A percentile compares a stretch with the other conserved stretches of the same genome.
phyloP scores from a whole-genome alignment of 2,888 invertebrate species.

The Zonitis immaculata region DNA sequence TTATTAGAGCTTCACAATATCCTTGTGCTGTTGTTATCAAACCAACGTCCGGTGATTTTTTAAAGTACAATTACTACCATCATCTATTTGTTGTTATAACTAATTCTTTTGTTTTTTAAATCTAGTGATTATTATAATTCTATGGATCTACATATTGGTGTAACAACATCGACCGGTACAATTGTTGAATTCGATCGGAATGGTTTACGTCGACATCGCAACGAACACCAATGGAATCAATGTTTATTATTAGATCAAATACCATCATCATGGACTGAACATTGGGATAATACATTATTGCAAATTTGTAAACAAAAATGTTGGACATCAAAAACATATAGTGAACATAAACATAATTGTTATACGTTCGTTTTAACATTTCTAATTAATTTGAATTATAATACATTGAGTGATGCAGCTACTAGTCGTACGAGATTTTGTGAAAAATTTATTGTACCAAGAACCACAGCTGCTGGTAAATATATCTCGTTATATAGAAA shows the following conservation, averaged over 20 bases:
- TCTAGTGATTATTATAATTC: slow-evolving; percentile 76
- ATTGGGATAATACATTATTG: slow-evolving; percentile 63
- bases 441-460: slow-evolving; percentile 74
- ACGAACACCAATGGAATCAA: slow-evolving; percentile 59
- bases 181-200: slow-evolving; percentile 81
- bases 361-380: slow-evolving; percentile 82
- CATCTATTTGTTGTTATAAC: background rate
- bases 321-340: slow-evolving; percentile 67
- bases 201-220: slow-evolving; percentile 60
- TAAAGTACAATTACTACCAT: too few relatives aligned
- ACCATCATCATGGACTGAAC: slow-evolving; percentile 60
- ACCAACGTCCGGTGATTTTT: slow-evolving; percentile 82
- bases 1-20: slow-evolving; percentile 73
- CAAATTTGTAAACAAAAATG: slow-evolving; percentile 59
- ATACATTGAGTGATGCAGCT: slow-evolving; percentile 65
- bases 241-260: slow-evolving; percentile 66
- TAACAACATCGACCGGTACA: slow-evolving; percentile 74
- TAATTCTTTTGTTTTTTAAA: too few relatives aligned
- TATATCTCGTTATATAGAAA: slow-evolving; percentile 79
- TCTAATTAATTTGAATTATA: slow-evolving; percentile 66
- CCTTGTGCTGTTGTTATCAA: slow-evolving; percentile 80
- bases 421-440: slow-evolving; percentile 67
- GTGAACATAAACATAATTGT: slow-evolving; percentile 76
- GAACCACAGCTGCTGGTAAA: slow-evolving; percentile 77
- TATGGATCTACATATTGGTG: slow-evolving; percentile 85